These are phyloP conservation scores for Malurus cyaneus DNA, from an alignment of 2,113 vertebrate species.

Conservation along the genomic window DNA sequence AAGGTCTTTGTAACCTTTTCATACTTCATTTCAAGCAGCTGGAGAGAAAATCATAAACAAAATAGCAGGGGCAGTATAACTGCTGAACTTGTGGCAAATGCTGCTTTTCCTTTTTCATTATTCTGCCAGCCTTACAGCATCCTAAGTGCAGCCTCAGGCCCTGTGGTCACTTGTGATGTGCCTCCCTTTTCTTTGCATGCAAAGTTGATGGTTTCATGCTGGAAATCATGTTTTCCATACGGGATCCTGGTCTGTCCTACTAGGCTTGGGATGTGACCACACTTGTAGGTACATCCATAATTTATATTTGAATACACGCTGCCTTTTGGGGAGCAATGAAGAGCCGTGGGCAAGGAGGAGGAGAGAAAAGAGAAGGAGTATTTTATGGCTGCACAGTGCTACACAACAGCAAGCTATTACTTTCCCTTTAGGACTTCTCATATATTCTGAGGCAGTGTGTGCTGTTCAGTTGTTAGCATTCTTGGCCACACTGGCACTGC, in stretches of 20 bases:
- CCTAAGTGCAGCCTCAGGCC: background rate
- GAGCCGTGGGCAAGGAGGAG: background rate
- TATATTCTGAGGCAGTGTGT: background rate
- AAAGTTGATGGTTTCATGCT: background rate
- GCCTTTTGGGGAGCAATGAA: background rate
- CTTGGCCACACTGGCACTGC: conserved; percentile 18
- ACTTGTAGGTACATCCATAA: background rate
- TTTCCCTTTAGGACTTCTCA: conserved; percentile 49
- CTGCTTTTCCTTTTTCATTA: conserved; percentile 14
- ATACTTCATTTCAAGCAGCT: background rate
- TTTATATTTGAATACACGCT: background rate
- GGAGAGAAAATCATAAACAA: background rate
- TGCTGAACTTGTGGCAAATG: conserved; percentile 1
- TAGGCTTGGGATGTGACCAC: background rate
- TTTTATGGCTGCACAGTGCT: background rate
- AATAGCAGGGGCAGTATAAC: background rate
- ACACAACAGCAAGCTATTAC: background rate
- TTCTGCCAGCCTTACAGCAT: conserved; percentile 9
- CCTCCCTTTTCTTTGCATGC: background rate
- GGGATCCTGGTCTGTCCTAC: background rate
- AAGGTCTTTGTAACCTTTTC: background rate
- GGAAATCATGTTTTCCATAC: background rate
- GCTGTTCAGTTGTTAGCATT: conserved; percentile 27
- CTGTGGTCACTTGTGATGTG: background rate
- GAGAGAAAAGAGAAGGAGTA: background rate